A percentile compares a stretch with the other conserved stretches of the same genome.
Conservation (phyloP, 2,797 vertebrate species). For the Synaphobranchus kaupii region DNA sequence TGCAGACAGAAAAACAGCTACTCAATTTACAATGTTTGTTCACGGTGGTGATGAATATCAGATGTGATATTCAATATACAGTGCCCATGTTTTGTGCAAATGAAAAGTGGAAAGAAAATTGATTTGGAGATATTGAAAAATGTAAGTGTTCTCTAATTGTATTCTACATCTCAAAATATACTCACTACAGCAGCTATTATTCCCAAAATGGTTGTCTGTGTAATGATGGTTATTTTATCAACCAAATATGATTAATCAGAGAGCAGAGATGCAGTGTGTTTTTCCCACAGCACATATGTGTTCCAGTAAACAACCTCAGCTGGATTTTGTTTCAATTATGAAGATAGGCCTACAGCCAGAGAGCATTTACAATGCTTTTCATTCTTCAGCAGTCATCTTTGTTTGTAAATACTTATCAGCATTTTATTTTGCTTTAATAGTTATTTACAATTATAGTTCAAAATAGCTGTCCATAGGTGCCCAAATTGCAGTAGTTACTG, state of each 20-base stretch:
- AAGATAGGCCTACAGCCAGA: background rate
- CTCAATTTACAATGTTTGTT: conserved; percentile 4
- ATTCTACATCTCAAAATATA: background rate
- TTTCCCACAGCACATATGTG: background rate
- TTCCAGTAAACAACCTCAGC: background rate
- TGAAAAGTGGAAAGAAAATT: background rate
- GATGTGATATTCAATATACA: background rate
- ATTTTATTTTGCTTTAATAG: background rate
- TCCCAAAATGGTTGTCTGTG: background rate
- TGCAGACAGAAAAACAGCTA: background rate
- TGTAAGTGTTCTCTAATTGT: background rate
- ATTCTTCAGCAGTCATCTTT: background rate
- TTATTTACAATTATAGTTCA: background rate
- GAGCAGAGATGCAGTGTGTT: background rate
- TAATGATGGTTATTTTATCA: background rate
- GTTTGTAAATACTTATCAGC: background rate
- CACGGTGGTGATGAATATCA: background rate
- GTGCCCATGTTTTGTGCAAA: background rate
- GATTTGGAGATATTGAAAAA: background rate
- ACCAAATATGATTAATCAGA: background rate
- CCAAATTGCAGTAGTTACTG: background rate
- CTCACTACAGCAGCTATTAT: background rate
- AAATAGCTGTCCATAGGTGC: background rate
- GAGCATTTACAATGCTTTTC: background rate
- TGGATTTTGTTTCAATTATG: background rate